phyloP scores from a whole-genome alignment of 2,797 vertebrate genomes.

The Ceyx erithaca region DNA sequence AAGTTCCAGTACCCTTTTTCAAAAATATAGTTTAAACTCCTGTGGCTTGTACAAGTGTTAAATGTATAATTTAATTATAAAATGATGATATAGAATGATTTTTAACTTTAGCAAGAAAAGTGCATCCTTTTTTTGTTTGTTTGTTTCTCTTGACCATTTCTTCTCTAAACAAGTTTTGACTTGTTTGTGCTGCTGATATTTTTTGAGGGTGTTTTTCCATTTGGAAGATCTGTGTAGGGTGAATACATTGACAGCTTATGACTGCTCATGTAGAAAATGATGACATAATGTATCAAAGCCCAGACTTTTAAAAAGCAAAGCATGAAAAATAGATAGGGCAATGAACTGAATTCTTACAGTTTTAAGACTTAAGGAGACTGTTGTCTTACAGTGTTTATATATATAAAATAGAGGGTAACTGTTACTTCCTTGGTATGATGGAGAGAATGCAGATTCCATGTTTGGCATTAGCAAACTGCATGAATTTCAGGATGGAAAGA shows the following conservation, averaged over 20 bases:
- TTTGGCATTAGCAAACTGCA: not conserved
- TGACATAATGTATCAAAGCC: slow-evolving; percentile 22
- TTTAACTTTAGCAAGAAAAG: not conserved
- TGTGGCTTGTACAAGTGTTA: not conserved
- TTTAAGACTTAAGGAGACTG: not conserved
- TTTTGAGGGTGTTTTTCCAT: not conserved
- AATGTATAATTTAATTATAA: not conserved
- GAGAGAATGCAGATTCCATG: not conserved
- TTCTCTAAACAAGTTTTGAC: not conserved
- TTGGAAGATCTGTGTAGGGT: not conserved
- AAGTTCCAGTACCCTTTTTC: not conserved
- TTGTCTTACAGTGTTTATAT: not conserved
- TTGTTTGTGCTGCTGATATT: not conserved
- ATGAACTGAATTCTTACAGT: not conserved
- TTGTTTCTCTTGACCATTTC: not conserved
- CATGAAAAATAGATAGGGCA: not conserved
- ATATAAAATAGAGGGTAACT: not conserved
- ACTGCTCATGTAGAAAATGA: slow-evolving; percentile 21
- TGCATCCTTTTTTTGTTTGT: not conserved
- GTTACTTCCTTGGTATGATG: not conserved
- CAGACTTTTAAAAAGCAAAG: slow-evolving; percentile 18
- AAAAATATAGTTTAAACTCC: not conserved
- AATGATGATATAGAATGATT: not conserved
- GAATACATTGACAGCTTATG: slow-evolving; percentile 8
- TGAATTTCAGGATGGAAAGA: not conserved